Conservation (phyloP, 1,140 invertebrate species). For the Ridgeia piscesae region DNA sequence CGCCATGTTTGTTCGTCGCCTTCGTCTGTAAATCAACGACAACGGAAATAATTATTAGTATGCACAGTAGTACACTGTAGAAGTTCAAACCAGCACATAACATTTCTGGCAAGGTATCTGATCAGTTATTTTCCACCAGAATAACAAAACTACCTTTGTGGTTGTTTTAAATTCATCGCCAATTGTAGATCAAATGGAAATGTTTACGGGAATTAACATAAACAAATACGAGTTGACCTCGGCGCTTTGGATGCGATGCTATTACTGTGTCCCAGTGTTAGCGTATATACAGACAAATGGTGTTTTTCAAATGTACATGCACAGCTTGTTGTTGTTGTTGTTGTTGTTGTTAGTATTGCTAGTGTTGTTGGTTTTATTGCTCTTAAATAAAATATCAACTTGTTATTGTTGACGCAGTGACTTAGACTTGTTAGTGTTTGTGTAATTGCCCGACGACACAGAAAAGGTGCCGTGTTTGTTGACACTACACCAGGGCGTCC, state of each 20-base stretch:
- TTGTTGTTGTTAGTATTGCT: not conserved
- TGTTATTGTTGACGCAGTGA: not conserved
- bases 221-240: too few species aligned
- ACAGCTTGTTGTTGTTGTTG: not conserved
- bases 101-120: too few species aligned
- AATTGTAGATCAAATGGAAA: too few species aligned
- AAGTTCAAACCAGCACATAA: too few species aligned
- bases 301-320: not conserved
- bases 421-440: not conserved
- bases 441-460: not conserved
- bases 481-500: not conserved
- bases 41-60: not conserved
- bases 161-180: too few species aligned
- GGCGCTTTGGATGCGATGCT: too few species aligned
- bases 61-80: too few species aligned
- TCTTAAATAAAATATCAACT: not conserved
- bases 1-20: slow-evolving; percentile 3
- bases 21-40: not conserved
- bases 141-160: too few species aligned
- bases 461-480: not conserved
- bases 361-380: not conserved
- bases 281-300: too few species aligned
- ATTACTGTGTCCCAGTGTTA: too few species aligned
- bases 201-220: too few species aligned
- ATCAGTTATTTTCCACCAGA: too few species aligned